Percentiles rank a stretch among this genome's conserved stretches.
Conservation (phyloP, 2,888 invertebrate species). For the Drosophila buzzatii region DNA sequence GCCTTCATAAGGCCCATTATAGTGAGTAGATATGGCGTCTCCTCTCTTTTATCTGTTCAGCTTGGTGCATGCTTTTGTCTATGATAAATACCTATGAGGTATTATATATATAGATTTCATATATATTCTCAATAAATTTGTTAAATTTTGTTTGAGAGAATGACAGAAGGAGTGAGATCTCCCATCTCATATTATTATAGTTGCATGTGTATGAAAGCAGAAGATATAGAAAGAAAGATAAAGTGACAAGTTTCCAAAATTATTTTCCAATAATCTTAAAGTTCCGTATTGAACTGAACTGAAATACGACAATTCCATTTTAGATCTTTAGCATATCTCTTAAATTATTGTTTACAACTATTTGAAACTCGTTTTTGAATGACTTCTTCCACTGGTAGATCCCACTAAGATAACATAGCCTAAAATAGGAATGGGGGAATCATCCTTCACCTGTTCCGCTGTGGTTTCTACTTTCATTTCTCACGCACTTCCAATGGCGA, state of each 20-base stretch:
- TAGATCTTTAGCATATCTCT: too few species aligned
- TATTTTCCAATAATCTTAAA: too few species aligned
- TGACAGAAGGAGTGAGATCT: background rate
- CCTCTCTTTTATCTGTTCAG: background rate
- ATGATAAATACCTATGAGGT: background rate
- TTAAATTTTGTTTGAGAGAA: background rate
- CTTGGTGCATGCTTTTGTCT: background rate
- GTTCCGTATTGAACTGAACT: too few species aligned
- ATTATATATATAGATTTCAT: background rate
- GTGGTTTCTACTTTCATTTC: slow-evolving; percentile 30
- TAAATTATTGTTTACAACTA: too few species aligned
- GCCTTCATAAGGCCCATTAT: background rate
- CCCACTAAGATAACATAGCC: background rate
- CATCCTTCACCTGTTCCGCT: background rate
- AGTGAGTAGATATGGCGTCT: background rate
- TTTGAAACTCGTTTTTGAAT: too few species aligned
- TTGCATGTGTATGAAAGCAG: too few species aligned
- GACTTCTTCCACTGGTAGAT: background rate
- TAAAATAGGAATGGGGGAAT: background rate
- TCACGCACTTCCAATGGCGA: slow-evolving; percentile 22
- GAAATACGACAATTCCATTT: too few species aligned
- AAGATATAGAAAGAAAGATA: too few species aligned
- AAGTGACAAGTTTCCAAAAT: too few species aligned
- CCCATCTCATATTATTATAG: too few species aligned
- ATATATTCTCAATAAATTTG: too few species aligned